A percentile compares a stretch with the other conserved stretches of the same genome.
Evolutionary conservation across 2,113 vertebrate species (phyloP).

Genomic region (Pachypanchax playfairii): DNA sequence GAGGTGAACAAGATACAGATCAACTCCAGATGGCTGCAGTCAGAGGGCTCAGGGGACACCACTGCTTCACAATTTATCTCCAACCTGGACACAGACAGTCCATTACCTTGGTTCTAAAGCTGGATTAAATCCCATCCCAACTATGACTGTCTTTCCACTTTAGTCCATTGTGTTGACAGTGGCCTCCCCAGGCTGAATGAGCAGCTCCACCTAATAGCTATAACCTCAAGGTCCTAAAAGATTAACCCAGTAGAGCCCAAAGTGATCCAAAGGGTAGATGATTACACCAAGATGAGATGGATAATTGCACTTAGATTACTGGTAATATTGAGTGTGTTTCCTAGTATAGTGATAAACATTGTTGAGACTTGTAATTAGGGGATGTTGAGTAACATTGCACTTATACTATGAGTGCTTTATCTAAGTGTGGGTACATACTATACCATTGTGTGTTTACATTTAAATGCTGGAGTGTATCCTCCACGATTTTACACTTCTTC

Average conservation of each 20-base stretch:
- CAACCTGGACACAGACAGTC: conserved; percentile 64
- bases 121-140: conserved; percentile 64
- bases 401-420: conserved; percentile 61
- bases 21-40: conserved; percentile 74
- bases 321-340: conserved; percentile 56
- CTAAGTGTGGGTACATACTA: conserved; percentile 55
- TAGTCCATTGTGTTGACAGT: conserved; percentile 56
- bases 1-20: conserved; percentile 69
- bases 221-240: conserved; percentile 30
- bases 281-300: conserved; percentile 31
- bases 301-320: conserved; percentile 36
- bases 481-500: conserved; percentile 47
- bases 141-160: conserved; percentile 66
- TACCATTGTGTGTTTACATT: conserved; percentile 50
- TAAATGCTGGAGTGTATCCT: conserved; percentile 41
- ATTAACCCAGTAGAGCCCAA: conserved; percentile 35
- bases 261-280: conserved; percentile 27
- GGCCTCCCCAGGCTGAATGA: conserved; percentile 31
- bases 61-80: conserved; percentile 52
- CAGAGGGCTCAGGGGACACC: conserved; percentile 58
- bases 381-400: conserved; percentile 54
- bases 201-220: conserved; percentile 31
- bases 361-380: conserved; percentile 51
- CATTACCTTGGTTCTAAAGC: conserved; percentile 66
- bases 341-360: conserved; percentile 39